These are phyloP conservation scores for Gopherus evgoodei DNA, from an alignment of 2,113 vertebrate genomes.

Conservation along the genomic window DNA sequence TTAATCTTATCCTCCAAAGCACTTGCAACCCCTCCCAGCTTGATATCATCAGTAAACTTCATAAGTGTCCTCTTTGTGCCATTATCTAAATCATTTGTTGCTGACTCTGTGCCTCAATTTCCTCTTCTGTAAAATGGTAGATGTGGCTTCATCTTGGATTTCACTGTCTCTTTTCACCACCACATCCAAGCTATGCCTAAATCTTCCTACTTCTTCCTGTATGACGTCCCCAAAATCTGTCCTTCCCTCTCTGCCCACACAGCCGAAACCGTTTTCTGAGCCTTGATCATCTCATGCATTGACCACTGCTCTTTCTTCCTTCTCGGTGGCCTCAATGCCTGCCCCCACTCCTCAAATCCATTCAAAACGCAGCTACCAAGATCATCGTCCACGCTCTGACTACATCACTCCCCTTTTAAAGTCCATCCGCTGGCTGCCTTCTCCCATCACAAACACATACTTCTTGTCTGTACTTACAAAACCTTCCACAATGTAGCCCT, in stretches of 20 bases:
- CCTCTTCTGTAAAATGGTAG: not conserved
- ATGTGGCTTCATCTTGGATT: not conserved
- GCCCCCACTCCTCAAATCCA: not conserved
- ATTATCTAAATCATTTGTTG: not conserved
- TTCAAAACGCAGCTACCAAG: not conserved
- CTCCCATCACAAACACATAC: not conserved
- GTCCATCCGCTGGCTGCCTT: not conserved
- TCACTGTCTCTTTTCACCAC: not conserved
- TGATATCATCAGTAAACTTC: too few relatives aligned
- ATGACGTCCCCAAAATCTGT: not conserved
- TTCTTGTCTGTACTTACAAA: not conserved
- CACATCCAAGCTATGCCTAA: not conserved
- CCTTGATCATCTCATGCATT: not conserved
- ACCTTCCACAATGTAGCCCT: not conserved
- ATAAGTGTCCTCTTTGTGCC: too few relatives aligned
- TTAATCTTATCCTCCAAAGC: too few relatives aligned
- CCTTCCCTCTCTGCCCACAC: not conserved
- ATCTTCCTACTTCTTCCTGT: not conserved
- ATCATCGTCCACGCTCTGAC: not conserved
- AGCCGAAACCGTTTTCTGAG: not conserved
- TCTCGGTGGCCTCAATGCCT: not conserved
- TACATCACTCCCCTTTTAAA: not conserved
- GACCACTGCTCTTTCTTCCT: not conserved
- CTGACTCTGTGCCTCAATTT: not conserved
- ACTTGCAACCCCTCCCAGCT: too few relatives aligned